Evolutionary conservation across 2,888 invertebrate genomes (phyloP).

Genomic region (Drosophila subsilvestris): DNA sequence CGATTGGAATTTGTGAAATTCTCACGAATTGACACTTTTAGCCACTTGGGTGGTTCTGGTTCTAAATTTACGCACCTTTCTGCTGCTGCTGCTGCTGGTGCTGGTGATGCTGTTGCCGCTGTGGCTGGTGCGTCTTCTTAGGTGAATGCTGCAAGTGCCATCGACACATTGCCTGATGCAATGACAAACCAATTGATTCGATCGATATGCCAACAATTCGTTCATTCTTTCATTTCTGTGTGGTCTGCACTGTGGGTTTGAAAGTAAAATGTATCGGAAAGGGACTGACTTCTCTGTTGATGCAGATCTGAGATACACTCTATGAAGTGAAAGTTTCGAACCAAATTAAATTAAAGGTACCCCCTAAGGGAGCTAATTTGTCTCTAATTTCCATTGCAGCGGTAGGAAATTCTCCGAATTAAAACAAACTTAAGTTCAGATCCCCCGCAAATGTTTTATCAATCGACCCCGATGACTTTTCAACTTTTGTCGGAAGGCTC

Average conservation of each 20-base stretch:
- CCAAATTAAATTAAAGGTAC: neutral
- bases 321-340: neutral
- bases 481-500: slow-evolving; percentile 15
- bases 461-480: slow-evolving; percentile 19
- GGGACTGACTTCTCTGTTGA: neutral
- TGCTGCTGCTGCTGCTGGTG: slow-evolving; percentile 2
- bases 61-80: slow-evolving; percentile 41
- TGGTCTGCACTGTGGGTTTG: slow-evolving; percentile 20
- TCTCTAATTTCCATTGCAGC: neutral
- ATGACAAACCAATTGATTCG: slow-evolving; percentile 43
- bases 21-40: slow-evolving; percentile 78
- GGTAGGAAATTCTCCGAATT: slow-evolving; percentile 15
- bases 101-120: neutral
- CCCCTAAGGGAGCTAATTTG: neutral
- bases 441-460: slow-evolving; percentile 6
- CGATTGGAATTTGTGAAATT: slow-evolving; percentile 78
- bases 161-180: slow-evolving; percentile 35
- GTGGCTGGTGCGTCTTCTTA: slow-evolving; percentile 16
- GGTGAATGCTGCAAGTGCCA: slow-evolving; percentile 19
- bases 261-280: neutral
- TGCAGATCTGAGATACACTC: neutral
- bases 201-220: slow-evolving; percentile 40
- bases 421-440: neutral
- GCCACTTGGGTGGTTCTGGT: slow-evolving; percentile 72
- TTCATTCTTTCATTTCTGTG: slow-evolving; percentile 19